Conservation (phyloP, 2,888 invertebrate species). For the Lithophane leautieri region DNA sequence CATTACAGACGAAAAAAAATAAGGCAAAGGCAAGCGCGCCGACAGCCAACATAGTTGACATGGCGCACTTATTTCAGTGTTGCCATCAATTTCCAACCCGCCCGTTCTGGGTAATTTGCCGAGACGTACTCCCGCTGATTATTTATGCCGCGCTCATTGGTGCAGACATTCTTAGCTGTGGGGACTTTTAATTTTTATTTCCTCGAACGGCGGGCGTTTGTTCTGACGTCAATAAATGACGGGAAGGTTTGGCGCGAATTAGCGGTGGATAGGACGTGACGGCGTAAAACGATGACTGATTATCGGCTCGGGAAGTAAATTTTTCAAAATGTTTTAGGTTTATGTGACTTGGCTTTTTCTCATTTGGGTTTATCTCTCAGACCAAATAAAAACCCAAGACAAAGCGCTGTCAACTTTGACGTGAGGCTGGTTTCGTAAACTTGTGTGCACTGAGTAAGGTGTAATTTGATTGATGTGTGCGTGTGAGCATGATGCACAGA, state of each 20-base stretch:
- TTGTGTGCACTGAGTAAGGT: too few relatives aligned
- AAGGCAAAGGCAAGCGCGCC: conserved; percentile 71
- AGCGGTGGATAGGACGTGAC: conserved; percentile 61
- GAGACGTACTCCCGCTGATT: conserved; percentile 83
- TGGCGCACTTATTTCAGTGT: conserved; percentile 81
- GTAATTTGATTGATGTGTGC: too few relatives aligned
- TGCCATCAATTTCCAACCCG: conserved; percentile 79
- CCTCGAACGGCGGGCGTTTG: conserved; percentile 64
- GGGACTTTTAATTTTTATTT: conserved; percentile 77
- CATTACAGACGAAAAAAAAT: conserved; percentile 69
- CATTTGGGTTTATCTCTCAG: conserved; percentile 1
- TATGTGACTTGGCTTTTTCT: conserved; percentile 23
- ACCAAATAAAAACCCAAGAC: too few relatives aligned
- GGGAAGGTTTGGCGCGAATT: conserved; percentile 70
- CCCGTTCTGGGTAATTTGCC: conserved; percentile 87
- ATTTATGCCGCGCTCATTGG: conserved; percentile 84
- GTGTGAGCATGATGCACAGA: too few relatives aligned
- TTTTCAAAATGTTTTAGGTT: conserved; percentile 33
- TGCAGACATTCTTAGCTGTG: conserved; percentile 76
- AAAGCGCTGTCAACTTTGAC: too few relatives aligned
- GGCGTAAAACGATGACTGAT: conserved; percentile 53
- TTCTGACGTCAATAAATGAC: conserved; percentile 76
- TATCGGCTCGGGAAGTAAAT: conserved; percentile 49
- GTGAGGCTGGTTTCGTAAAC: too few relatives aligned
- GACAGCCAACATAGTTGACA: conserved; percentile 78